These are phyloP conservation scores for Meta bourneti DNA, from an alignment of 2,888 invertebrate genomes.

Conservation along the genomic window DNA sequence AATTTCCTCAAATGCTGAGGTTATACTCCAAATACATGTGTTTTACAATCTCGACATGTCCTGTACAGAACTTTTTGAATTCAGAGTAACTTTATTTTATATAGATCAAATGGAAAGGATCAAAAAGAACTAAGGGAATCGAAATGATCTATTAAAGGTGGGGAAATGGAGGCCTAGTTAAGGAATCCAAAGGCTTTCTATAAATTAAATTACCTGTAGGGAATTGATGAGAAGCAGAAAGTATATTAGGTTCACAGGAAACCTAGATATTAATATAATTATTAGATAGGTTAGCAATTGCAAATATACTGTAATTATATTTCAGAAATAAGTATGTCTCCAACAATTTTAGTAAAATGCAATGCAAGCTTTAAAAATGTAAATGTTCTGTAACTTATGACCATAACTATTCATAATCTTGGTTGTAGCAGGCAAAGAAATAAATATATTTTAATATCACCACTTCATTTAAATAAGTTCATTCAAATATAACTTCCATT, in stretches of 20 bases:
- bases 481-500: too few relatives aligned
- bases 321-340: background rate
- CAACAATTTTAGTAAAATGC: background rate
- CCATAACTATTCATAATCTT: too few relatives aligned
- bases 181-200: background rate
- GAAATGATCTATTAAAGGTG: background rate
- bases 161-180: background rate
- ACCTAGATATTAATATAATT: background rate
- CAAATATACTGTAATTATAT: background rate
- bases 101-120: background rate
- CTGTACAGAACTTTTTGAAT: too few relatives aligned
- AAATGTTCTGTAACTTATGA: background rate
- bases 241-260: background rate
- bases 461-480: too few relatives aligned
- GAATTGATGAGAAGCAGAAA: background rate
- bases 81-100: background rate
- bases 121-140: background rate
- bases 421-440: too few relatives aligned
- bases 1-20: too few relatives aligned
- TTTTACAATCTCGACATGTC: too few relatives aligned
- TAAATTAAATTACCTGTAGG: background rate
- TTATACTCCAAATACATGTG: too few relatives aligned
- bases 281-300: background rate
- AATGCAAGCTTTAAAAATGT: background rate
- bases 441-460: too few relatives aligned